phyloP scores from a whole-genome alignment of 2,797 vertebrate species.

The Molossus molossus region DNA sequence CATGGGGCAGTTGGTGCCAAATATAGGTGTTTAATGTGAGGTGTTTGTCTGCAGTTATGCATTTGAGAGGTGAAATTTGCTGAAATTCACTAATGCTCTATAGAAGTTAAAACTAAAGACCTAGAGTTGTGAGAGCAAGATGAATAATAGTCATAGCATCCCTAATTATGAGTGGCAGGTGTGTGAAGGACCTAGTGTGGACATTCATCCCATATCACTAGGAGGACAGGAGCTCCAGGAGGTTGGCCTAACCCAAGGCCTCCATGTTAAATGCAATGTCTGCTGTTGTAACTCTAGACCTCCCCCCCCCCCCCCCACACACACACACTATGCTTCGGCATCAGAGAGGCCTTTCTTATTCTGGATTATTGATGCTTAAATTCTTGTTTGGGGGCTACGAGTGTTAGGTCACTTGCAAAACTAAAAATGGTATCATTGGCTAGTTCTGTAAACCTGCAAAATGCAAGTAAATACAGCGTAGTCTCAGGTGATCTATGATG shows the following conservation, averaged over 20 bases:
- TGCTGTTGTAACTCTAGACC: no score
- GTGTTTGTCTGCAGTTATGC: background rate
- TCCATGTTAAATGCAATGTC: background rate
- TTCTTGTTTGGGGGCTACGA: background rate
- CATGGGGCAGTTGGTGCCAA: background rate
- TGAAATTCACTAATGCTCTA: background rate
- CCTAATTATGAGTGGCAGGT: background rate
- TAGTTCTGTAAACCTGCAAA: no score
- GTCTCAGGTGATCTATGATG: accelerated
- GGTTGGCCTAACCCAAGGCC: background rate
- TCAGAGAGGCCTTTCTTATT: background rate
- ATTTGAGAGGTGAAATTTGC: background rate
- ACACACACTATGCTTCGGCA: background rate
- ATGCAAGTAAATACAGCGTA: accelerated
- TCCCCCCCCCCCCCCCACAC: no score
- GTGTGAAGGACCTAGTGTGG: background rate
- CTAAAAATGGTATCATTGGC: accelerated
- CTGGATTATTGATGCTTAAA: background rate
- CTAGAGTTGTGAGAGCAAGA: no score
- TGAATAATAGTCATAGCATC: accelerated
- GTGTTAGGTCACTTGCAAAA: background rate
- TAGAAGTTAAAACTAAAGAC: background rate
- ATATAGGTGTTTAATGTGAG: background rate
- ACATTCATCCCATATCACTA: background rate
- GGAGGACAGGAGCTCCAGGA: background rate